Conservation (phyloP, 2,797 vertebrate genomes). For the Gobionotothen gibberifrons region DNA sequence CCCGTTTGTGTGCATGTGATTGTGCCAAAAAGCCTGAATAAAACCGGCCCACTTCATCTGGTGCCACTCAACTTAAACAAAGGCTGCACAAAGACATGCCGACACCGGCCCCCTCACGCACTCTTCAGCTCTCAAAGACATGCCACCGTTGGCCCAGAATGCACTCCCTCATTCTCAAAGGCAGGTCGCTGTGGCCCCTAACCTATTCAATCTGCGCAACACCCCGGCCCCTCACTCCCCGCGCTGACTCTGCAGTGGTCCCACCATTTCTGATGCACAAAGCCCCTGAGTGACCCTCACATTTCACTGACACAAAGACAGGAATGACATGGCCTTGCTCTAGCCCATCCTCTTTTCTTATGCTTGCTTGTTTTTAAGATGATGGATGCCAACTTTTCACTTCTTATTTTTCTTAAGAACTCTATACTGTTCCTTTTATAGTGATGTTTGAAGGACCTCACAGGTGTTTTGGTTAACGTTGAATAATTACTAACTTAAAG, state of each 20-base stretch:
- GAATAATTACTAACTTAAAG: no score
- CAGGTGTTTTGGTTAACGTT: no score
- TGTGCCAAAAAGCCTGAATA: slow-evolving; percentile 46
- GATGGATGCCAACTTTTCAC: slow-evolving; percentile 21
- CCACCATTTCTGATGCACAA: slow-evolving; percentile 59
- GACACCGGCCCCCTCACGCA: slow-evolving; percentile 40
- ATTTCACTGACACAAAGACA: slow-evolving; percentile 70
- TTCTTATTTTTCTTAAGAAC: not conserved
- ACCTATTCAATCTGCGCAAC: slow-evolving; percentile 66
- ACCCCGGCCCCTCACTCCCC: slow-evolving; percentile 49
- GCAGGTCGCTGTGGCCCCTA: slow-evolving; percentile 61
- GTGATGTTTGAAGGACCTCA: no score
- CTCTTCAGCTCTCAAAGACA: slow-evolving; percentile 51
- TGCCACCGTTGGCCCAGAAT: slow-evolving; percentile 58
- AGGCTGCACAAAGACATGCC: slow-evolving; percentile 62
- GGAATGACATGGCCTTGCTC: slow-evolving; percentile 30
- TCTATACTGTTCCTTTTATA: not conserved
- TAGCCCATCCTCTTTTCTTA: slow-evolving; percentile 24
- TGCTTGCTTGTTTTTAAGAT: slow-evolving; percentile 28
- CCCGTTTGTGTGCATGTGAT: slow-evolving; percentile 23
- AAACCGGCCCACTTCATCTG: slow-evolving; percentile 58
- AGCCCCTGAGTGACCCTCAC: slow-evolving; percentile 67
- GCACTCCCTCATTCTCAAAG: slow-evolving; percentile 59
- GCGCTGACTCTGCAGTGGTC: slow-evolving; percentile 49
- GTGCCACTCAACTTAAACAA: slow-evolving; percentile 59